Conservation (phyloP, 2,113 vertebrate species). For the Tringa solitaria region DNA sequence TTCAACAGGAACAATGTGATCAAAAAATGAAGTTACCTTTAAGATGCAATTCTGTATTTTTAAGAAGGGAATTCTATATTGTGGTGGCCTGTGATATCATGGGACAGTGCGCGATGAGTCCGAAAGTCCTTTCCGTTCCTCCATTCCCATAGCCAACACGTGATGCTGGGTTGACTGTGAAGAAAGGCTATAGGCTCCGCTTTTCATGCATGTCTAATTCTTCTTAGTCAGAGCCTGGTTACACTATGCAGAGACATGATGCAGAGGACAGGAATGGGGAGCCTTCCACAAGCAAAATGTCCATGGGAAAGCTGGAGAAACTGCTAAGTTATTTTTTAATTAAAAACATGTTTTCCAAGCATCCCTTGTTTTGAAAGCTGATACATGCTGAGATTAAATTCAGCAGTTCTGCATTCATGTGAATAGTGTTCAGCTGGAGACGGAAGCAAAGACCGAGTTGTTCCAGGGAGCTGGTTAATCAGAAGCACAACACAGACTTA, state of each 20-base stretch:
- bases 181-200: neutral
- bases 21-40: neutral
- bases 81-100: neutral
- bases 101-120: neutral
- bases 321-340: neutral
- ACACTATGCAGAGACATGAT: accelerated
- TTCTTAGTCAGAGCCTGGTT: neutral
- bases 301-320: neutral
- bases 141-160: accelerated
- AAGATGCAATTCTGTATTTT: neutral
- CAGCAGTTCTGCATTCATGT: neutral
- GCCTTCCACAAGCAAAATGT: neutral
- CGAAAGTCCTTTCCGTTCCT: neutral
- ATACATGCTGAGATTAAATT: neutral
- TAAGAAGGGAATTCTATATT: neutral
- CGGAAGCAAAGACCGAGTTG: neutral
- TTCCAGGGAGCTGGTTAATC: neutral
- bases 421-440: neutral
- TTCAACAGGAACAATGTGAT: neutral
- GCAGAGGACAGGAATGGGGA: neutral
- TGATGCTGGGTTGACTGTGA: neutral
- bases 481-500: neutral
- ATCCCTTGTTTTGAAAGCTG: neutral
- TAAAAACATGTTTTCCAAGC: neutral
- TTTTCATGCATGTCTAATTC: neutral